Evolutionary conservation across 2,797 vertebrate genomes (phyloP).

Genomic region (Takifugu rubripes): DNA sequence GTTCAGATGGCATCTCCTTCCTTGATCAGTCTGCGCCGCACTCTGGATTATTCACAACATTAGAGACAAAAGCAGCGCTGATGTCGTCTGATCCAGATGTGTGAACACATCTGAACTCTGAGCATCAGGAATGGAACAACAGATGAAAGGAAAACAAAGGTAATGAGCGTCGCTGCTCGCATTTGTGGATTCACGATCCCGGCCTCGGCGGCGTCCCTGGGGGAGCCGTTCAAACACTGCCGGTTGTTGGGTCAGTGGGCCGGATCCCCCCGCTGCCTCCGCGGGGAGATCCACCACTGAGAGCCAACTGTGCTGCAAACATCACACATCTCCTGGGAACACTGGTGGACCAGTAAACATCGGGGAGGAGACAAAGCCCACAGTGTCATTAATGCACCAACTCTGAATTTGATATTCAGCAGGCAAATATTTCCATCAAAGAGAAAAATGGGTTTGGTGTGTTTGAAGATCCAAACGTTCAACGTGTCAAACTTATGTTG

Average conservation of each 20-base stretch:
- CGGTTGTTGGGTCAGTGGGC: constrained; percentile 35
- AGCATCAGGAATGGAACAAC: constrained; percentile 7
- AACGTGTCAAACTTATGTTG: too few relatives aligned
- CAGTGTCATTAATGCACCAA: constrained; percentile 16
- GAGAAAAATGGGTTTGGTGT: not conserved
- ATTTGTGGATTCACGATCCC: constrained; percentile 21
- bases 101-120: constrained; percentile 31
- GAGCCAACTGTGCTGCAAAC: constrained; percentile 28
- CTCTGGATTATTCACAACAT: constrained; percentile 31
- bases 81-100: constrained; percentile 17
- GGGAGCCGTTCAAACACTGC: constrained; percentile 22
- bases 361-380: constrained; percentile 30
- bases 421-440: not conserved
- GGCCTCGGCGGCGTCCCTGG: not conserved
- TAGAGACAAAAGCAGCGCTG: constrained; percentile 28
- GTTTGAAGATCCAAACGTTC: not conserved
- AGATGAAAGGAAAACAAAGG: constrained; percentile 38
- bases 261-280: constrained; percentile 20
- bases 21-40: constrained; percentile 27
- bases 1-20: constrained; percentile 15
- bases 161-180: constrained; percentile 28
- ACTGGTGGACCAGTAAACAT: constrained; percentile 27
- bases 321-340: constrained; percentile 39
- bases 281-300: constrained; percentile 24
- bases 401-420: constrained; percentile 3